Evolutionary conservation across 2,888 invertebrate species (phyloP).

Genomic region (Phrixothrix hirtus): DNA sequence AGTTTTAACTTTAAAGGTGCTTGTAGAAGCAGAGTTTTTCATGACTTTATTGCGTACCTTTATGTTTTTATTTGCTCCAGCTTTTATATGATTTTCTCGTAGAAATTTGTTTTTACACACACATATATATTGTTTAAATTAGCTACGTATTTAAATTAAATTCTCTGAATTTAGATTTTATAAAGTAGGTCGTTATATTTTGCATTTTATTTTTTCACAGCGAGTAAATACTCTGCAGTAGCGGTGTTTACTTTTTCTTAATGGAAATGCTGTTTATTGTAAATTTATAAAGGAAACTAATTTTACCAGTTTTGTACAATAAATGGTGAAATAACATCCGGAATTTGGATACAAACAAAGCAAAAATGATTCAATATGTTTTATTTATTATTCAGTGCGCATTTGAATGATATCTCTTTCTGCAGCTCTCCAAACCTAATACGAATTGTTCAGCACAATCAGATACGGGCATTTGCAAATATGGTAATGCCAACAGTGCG

Average conservation of each 20-base stretch:
- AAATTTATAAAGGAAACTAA: conserved; percentile 9
- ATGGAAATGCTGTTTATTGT: no score
- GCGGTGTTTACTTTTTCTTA: no score
- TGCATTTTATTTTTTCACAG: no score
- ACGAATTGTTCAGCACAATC: conserved; percentile 32
- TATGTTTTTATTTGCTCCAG: conserved; percentile 37
- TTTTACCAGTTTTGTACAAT: conserved; percentile 20
- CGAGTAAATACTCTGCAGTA: no score
- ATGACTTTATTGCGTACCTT: conserved; percentile 34
- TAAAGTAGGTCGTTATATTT: no score
- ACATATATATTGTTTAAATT: conserved; percentile 16
- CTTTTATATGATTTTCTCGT: conserved; percentile 17
- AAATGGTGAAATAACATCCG: conserved; percentile 26
- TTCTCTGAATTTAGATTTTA: no score
- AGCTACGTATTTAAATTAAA: conserved; percentile 12
- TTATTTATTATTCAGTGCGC: conserved; percentile 29
- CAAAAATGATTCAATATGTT: conserved; percentile 26
- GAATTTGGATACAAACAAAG: conserved; percentile 21
- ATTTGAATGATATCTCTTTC: conserved; percentile 31
- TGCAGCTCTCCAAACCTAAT: conserved; percentile 30
- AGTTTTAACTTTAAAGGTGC: conserved; percentile 44
- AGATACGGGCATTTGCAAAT: conserved; percentile 31
- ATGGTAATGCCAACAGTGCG: conserved; percentile 31
- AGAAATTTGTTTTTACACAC: conserved; percentile 25
- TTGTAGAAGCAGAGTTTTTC: conserved; percentile 37